Evolutionary conservation across 2,888 invertebrate species (phyloP).

Genomic region (Hybos culiciformis): DNA sequence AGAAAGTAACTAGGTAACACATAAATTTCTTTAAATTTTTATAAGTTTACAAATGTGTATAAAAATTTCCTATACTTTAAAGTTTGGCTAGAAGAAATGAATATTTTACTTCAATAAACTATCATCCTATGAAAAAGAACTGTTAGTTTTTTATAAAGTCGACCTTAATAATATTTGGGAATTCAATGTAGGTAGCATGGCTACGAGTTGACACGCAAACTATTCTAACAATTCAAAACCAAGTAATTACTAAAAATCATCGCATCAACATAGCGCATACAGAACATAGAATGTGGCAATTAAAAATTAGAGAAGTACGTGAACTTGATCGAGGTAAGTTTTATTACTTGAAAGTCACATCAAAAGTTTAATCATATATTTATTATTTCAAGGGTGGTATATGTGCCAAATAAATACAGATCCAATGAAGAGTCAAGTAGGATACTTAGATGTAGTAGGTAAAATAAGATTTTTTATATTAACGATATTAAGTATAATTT

Average conservation of each 20-base stretch:
- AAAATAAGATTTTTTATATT: too few relatives aligned
- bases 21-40: too few relatives aligned
- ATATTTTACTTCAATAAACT: too few relatives aligned
- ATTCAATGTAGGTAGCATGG: conserved; percentile 63
- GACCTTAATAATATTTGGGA: not conserved
- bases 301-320: conserved; percentile 70
- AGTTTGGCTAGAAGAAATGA: too few relatives aligned
- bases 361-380: too few relatives aligned
- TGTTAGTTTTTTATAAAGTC: not conserved
- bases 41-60: too few relatives aligned
- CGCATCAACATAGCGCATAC: conserved; percentile 73
- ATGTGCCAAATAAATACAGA: conserved; percentile 91
- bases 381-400: too few relatives aligned
- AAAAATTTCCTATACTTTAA: too few relatives aligned
- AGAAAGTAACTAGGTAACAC: too few relatives aligned
- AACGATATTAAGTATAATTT: too few relatives aligned
- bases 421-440: conserved; percentile 83
- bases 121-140: too few relatives aligned
- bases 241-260: conserved; percentile 80
- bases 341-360: too few relatives aligned
- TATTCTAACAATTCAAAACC: conserved; percentile 76
- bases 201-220: conserved; percentile 81
- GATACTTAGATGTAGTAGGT: conserved; percentile 78
- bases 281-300: conserved; percentile 74
- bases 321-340: conserved; percentile 68